Base-by-base conservation (phyloP, 1,140 invertebrate species). In the Pentalonia nigronervosa region DNA sequence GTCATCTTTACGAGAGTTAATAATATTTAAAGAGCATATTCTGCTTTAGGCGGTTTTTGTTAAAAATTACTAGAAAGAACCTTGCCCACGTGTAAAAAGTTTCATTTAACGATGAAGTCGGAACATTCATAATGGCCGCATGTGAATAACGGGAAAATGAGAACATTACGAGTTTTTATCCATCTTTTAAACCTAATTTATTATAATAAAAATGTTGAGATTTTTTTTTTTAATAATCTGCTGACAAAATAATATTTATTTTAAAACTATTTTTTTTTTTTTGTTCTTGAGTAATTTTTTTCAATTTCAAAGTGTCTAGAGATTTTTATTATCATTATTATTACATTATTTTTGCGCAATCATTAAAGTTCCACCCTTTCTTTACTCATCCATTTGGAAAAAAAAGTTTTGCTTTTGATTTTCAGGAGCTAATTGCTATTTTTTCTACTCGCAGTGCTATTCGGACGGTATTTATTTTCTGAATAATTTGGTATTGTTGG, bases 351-450 rank as follows among this genome's bases (percentile, higher is more conserved):
- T 90, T 45, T 30, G 36, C 53, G 25, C 53, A 90, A 90, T 90
- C 21, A 90, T 90, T 60, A 90, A 90, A 67, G 56, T 90, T 90
- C 45, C 89, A 90, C 89, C 56, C 89, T 90, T 90, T 90, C 89
- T 90, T 90, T 90, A 45, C 53, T 90, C 89, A n/a, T 90, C 56
- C 56, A 67, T 90, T 90, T 45, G 89, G 56, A 60, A 67, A 89
- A n/a, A 84, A 90, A 90, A 90, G 53, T 60, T 90, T 90, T 67
- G 25, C 53, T 41, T 90, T 67, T 56, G 50, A 90, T 90, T 90
- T 90, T n/a, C 89, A 41, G 36, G 30, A 45, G 89, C 89, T 90
- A 90, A 90, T 90, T 90, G 89, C 53, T 67, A 67, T 90, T 60
- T 90, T 90, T 90, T 67, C 7, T n/a, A 7, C 9, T 45, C 41